phyloP scores from a whole-genome alignment of 1,140 invertebrate species.

The Myzus persicae region DNA sequence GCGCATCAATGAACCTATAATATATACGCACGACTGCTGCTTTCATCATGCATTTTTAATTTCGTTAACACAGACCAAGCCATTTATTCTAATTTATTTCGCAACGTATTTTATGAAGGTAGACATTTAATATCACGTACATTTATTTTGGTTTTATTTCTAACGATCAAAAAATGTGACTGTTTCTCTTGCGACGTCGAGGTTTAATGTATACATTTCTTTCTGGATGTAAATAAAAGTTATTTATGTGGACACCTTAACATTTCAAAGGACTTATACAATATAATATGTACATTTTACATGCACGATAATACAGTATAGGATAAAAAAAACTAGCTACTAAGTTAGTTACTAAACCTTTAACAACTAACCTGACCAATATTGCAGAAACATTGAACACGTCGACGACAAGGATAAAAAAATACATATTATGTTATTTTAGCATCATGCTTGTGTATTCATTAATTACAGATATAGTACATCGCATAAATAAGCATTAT shows the following conservation, averaged over 20 bases:
- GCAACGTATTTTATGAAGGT: background rate
- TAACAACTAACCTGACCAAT: too few relatives aligned
- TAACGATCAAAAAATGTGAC: background rate
- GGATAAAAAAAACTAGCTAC: too few relatives aligned
- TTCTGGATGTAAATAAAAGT: background rate
- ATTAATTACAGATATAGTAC: too few relatives aligned
- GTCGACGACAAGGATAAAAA: too few relatives aligned
- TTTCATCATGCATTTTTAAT: background rate
- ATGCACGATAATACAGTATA: background rate
- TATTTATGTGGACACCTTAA: background rate
- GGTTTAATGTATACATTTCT: background rate
- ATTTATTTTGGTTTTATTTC: conserved; percentile 1
- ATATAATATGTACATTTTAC: background rate
- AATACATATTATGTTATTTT: background rate
- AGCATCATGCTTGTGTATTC: background rate
- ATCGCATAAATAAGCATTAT: background rate
- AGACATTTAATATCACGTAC: background rate
- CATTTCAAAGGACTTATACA: background rate
- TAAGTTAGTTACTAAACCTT: too few relatives aligned
- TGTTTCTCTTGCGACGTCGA: background rate
- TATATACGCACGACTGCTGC: background rate
- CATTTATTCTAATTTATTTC: background rate
- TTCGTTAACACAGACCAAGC: background rate
- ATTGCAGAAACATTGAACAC: too few relatives aligned
- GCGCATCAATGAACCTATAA: background rate